phyloP scores from a whole-genome alignment of 2,113 vertebrate species.

The Ictidomys tridecemlineatus region DNA sequence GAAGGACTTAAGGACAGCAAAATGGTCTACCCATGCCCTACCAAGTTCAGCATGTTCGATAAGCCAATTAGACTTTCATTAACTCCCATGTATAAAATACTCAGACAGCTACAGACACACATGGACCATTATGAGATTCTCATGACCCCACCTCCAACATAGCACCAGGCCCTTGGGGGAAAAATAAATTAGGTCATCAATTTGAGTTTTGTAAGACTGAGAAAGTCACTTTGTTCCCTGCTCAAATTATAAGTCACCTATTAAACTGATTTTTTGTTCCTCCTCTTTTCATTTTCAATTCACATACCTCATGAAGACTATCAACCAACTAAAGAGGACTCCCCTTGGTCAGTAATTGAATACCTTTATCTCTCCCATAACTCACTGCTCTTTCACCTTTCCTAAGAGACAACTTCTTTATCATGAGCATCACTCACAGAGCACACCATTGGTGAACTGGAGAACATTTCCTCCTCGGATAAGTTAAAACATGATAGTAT shows the following conservation, averaged over 20 bases:
- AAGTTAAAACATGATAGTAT: neutral
- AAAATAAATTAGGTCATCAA: slow-evolving; percentile 67
- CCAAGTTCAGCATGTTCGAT: neutral
- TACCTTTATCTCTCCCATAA: slow-evolving; percentile 10
- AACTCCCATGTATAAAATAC: neutral
- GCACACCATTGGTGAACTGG: neutral
- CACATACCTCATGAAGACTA: slow-evolving; percentile 56
- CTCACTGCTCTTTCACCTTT: slow-evolving; percentile 39
- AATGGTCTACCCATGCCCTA: neutral
- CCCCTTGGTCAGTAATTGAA: slow-evolving; percentile 41
- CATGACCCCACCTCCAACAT: neutral
- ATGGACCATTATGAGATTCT: neutral
- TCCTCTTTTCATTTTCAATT: slow-evolving; percentile 62
- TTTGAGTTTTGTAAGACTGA: slow-evolving; percentile 49
- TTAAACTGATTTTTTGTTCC: slow-evolving; percentile 63
- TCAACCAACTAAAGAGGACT: slow-evolving; percentile 32
- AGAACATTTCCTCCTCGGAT: neutral
- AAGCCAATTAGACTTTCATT: neutral
- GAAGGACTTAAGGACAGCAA: neutral
- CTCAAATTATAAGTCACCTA: slow-evolving; percentile 68
- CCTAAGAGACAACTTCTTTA: slow-evolving; percentile 31
- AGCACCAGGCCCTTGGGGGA: neutral
- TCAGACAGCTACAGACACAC: neutral
- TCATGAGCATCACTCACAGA: slow-evolving; percentile 21
- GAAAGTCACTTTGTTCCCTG: slow-evolving; percentile 59